phyloP scores from a whole-genome alignment of 2,888 invertebrate species.

The Drosophila anceps region DNA sequence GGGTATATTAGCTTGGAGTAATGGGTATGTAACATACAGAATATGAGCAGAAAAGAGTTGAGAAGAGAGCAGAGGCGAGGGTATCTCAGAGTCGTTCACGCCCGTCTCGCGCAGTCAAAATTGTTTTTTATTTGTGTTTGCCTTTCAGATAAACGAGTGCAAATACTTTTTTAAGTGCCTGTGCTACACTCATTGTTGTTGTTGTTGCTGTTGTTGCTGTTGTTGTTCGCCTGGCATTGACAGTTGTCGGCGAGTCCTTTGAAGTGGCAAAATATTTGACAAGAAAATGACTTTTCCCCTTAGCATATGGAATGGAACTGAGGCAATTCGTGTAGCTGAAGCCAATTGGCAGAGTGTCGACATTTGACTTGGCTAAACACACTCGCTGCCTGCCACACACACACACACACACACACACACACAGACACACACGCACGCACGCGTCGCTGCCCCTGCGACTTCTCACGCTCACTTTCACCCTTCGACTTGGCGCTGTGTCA shows the following conservation, averaged over 20 bases:
- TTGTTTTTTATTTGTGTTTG: slow-evolving; percentile 55
- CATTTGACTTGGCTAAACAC: slow-evolving; percentile 47
- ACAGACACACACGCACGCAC: neutral
- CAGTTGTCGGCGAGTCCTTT: slow-evolving; percentile 67
- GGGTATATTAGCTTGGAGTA: neutral
- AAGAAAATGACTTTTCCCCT: slow-evolving; percentile 68
- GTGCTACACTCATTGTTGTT: slow-evolving; percentile 27
- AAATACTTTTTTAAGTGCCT: slow-evolving; percentile 78
- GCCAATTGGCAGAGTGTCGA: slow-evolving; percentile 50
- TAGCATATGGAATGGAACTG: neutral
- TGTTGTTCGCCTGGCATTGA: slow-evolving; percentile 47
- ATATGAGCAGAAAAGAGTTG: neutral
- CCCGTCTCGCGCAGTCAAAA: neutral
- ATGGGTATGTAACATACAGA: neutral
- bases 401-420: neutral
- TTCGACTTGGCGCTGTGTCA: slow-evolving; percentile 3
- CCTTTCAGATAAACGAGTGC: slow-evolving; percentile 71
- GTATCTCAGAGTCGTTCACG: neutral
- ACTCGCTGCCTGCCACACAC: slow-evolving; percentile 5
- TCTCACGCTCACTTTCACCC: neutral
- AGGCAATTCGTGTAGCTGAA: neutral
- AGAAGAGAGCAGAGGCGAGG: neutral
- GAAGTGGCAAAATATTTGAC: slow-evolving; percentile 79
- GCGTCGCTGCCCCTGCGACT: neutral
- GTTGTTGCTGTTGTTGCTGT: neutral